phyloP scores from a whole-genome alignment of 1,140 invertebrate genomes.

The Grapholita molesta region DNA sequence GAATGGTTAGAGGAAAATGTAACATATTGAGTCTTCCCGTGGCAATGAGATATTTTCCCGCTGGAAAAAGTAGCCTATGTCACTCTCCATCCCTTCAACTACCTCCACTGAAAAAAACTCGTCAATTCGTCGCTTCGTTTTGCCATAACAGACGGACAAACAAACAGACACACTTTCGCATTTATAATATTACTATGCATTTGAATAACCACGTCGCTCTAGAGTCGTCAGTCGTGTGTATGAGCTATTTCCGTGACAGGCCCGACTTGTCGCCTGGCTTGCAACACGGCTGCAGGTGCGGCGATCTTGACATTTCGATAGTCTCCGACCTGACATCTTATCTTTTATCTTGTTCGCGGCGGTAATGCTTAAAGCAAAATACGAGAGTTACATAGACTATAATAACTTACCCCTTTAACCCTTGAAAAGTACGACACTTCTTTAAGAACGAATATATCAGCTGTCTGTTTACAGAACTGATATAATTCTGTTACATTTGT shows the following conservation, averaged over 20 bases:
- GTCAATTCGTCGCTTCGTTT: no score
- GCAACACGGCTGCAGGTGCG: constrained; percentile 36
- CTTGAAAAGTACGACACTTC: neutral
- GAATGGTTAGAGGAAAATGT: no score
- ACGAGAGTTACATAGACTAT: neutral
- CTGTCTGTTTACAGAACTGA: no score
- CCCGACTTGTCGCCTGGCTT: constrained; percentile 23
- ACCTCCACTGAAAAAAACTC: no score
- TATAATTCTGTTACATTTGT: no score
- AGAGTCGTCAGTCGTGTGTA: neutral
- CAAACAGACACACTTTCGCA: no score
- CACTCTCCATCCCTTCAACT: no score
- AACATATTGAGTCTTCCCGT: no score
- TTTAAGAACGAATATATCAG: neutral
- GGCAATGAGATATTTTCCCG: no score
- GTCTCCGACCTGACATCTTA: constrained; percentile 4
- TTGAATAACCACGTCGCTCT: neutral
- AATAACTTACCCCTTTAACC: neutral
- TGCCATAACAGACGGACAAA: no score
- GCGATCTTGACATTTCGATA: constrained; percentile 50
- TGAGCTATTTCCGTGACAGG: neutral
- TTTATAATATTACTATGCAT: no score
- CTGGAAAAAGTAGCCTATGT: no score
- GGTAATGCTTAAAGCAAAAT: neutral
- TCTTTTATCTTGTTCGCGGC: neutral